phyloP scores from a whole-genome alignment of 1,140 invertebrate genomes.

The Dendrolimus kikuchii region DNA sequence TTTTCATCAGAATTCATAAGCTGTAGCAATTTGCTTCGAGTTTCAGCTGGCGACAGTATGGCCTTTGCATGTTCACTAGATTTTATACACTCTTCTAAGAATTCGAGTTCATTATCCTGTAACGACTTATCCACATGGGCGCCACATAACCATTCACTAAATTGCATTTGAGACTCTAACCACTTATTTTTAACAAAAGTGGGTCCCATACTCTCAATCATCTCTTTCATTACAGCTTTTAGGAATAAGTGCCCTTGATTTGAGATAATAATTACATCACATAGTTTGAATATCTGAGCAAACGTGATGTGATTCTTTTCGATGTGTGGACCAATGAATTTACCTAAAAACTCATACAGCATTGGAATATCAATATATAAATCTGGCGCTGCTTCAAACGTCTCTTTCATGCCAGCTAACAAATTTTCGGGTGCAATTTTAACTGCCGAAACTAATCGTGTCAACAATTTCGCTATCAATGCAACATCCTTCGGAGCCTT shows the following conservation, averaged over 20 bases:
- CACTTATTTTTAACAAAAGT: conserved; percentile 74
- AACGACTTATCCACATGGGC: conserved; percentile 73
- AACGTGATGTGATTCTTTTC: conserved; percentile 61
- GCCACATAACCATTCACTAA: conserved; percentile 72
- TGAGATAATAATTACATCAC: conserved; percentile 37
- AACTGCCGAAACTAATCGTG: conserved; percentile 37
- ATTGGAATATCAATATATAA: conserved; percentile 60
- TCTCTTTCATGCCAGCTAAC: conserved; percentile 41
- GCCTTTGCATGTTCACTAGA: conserved; percentile 47
- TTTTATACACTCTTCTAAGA: conserved; percentile 63
- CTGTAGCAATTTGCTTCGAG: conserved; percentile 73
- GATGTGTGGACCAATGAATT: conserved; percentile 47
- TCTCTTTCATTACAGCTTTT: conserved; percentile 67
- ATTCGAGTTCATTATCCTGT: conserved; percentile 76
- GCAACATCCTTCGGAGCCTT: conserved; percentile 43
- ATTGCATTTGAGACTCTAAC: conserved; percentile 72
- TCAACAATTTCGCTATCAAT: conserved; percentile 34
- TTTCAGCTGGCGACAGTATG: conserved; percentile 66
- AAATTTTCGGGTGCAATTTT: conserved; percentile 44
- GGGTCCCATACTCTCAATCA: conserved; percentile 72
- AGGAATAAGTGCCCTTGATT: conserved; percentile 67
- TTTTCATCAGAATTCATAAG: conserved; percentile 74
- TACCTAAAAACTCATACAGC: conserved; percentile 55
- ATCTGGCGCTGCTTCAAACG: conserved; percentile 49
- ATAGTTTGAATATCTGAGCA: conserved; percentile 36